Evolutionary conservation across 2,113 vertebrate species (phyloP).

Genomic region (Castor canadensis): DNA sequence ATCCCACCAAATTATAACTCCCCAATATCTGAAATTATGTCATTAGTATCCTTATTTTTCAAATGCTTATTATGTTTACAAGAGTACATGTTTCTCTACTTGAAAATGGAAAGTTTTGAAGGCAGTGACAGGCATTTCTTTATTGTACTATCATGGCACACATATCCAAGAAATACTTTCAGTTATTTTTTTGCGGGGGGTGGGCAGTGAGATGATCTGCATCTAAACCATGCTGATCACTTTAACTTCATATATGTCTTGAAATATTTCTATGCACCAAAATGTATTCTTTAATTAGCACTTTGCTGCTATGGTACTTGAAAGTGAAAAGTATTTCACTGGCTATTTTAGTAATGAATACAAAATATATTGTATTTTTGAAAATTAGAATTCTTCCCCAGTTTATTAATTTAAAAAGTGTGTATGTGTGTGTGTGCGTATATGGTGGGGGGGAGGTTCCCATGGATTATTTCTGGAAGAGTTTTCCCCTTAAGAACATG

Average conservation of each 20-base stretch:
- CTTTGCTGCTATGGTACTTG: neutral
- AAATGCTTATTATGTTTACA: neutral
- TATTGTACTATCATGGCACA: neutral
- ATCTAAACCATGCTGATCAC: neutral
- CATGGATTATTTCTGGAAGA: neutral
- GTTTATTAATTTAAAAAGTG: neutral
- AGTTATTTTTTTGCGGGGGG: neutral
- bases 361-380: neutral
- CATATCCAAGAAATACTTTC: neutral
- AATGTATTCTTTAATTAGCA: neutral
- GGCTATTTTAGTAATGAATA: conserved; percentile 8
- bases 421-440: neutral
- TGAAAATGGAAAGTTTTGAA: neutral
- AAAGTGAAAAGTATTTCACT: neutral
- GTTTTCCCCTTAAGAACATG: neutral
- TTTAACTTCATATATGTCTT: neutral
- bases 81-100: neutral
- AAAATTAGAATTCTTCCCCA: neutral
- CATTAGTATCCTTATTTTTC: neutral
- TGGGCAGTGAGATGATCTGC: no score
- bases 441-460: no score
- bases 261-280: neutral
- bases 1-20: neutral
- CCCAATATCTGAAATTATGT: neutral
- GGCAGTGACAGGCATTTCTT: neutral